Evolutionary conservation across 2,797 vertebrate species (phyloP).

Genomic region (Mormyrops boulengeri): DNA sequence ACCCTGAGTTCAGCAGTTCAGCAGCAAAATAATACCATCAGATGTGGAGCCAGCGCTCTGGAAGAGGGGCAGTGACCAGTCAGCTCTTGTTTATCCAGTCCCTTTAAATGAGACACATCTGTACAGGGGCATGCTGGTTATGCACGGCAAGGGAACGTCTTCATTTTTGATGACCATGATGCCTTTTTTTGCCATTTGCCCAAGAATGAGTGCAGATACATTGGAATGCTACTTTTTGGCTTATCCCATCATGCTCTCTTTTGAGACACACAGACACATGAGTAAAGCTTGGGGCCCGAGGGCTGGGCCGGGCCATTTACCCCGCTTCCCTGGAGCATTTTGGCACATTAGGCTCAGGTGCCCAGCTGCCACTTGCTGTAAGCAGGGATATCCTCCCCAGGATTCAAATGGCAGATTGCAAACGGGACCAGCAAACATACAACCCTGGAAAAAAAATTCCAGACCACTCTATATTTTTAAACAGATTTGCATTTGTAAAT

Average conservation of each 20-base stretch:
- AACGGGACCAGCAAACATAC: neutral
- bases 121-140: neutral
- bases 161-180: neutral
- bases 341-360: neutral
- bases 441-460: neutral
- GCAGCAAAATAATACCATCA: constrained; percentile 23
- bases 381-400: neutral
- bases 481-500: neutral
- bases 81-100: constrained; percentile 19
- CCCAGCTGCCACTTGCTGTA: neutral
- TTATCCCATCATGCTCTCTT: neutral
- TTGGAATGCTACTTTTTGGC: neutral
- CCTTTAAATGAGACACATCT: constrained; percentile 21
- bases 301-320: neutral
- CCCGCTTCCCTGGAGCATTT: neutral
- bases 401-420: neutral
- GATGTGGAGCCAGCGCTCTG: constrained; percentile 14
- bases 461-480: neutral
- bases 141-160: neutral
- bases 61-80: constrained; percentile 23
- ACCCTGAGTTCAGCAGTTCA: constrained; percentile 27
- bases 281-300: neutral
- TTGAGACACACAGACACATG: neutral
- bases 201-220: neutral
- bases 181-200: neutral